A percentile compares a stretch with the other conserved stretches of the same genome.
phyloP scores from a whole-genome alignment of 2,888 invertebrate species.

The Polia nebulosa region DNA sequence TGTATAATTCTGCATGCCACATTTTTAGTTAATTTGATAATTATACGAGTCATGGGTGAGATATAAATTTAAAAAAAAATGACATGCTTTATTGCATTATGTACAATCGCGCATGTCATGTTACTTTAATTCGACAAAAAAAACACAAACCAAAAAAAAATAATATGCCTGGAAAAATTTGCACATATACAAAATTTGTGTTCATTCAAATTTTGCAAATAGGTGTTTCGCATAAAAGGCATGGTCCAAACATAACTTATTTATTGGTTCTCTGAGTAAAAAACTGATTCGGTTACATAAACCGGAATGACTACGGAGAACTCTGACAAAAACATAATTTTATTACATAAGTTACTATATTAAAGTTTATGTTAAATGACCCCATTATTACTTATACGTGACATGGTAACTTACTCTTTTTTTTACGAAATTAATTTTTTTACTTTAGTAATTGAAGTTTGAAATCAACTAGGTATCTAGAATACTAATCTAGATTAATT shows the following conservation, averaged over 20 bases:
- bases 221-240: constrained; percentile 5
- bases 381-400: constrained; percentile 23
- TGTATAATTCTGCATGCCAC: background rate
- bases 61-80: background rate
- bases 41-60: background rate
- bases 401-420: background rate
- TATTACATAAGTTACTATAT: constrained; percentile 55
- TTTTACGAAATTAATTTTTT: constrained; percentile 3
- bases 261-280: constrained; percentile 27
- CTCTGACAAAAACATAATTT: constrained; percentile 41
- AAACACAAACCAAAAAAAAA: background rate
- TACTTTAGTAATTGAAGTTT: background rate
- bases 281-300: constrained; percentile 57
- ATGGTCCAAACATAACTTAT: constrained; percentile 1
- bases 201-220: background rate
- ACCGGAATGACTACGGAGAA: constrained; percentile 39
- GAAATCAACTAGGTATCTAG: constrained; percentile 5
- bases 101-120: no score
- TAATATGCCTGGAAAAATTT: background rate
- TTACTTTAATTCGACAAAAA: background rate
- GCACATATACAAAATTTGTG: no score
- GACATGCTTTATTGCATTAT: no score
- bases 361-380: constrained; percentile 38
- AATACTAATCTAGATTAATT: constrained; percentile 9
- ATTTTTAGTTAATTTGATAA: background rate